Evolutionary conservation across 2,113 vertebrate species (phyloP).

Genomic region (Ahaetulla prasina): DNA sequence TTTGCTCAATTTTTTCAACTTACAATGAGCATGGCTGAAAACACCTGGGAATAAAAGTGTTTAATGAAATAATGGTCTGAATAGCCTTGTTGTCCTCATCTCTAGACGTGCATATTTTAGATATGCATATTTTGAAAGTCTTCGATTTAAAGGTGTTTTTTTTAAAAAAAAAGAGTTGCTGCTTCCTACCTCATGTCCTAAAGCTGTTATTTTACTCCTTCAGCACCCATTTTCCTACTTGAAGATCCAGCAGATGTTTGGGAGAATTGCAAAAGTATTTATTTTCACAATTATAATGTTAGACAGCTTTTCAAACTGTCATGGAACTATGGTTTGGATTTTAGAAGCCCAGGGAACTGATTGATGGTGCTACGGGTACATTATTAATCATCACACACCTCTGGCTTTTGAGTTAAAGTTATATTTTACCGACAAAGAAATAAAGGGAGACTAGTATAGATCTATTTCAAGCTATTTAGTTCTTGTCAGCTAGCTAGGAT

Average conservation of each 20-base stretch:
- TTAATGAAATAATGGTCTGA: background rate
- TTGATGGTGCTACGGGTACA: background rate
- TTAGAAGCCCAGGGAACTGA: background rate
- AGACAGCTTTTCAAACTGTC: background rate
- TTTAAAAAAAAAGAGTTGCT: no score
- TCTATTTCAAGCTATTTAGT: no score
- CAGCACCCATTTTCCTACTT: background rate
- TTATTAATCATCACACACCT: background rate
- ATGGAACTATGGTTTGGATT: background rate
- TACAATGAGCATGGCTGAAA: background rate
- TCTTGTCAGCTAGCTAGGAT: no score
- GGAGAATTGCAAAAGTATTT: background rate
- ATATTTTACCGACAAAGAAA: no score
- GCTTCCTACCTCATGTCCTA: background rate
- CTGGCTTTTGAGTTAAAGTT: background rate
- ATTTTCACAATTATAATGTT: background rate
- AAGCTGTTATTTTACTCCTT: background rate
- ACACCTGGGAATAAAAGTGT: background rate
- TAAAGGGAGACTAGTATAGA: no score
- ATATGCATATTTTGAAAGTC: background rate
- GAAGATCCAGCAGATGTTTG: background rate
- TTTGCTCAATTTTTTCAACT: background rate
- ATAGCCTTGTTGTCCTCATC: background rate
- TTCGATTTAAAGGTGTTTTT: background rate
- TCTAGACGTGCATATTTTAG: background rate